These are phyloP conservation scores for Cephalotes varians DNA, from an alignment of 2,888 invertebrate genomes.

Conservation along the genomic window DNA sequence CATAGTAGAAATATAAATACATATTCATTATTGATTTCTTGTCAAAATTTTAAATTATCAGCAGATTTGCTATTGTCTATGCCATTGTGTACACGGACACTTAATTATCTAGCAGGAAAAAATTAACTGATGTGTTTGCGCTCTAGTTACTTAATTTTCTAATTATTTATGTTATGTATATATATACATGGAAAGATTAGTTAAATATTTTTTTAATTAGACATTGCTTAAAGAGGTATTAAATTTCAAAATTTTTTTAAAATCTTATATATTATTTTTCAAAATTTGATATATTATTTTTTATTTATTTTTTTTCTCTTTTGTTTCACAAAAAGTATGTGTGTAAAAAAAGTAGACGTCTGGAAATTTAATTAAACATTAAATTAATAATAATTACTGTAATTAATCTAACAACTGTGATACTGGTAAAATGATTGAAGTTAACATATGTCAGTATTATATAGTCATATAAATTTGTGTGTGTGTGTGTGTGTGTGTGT, in stretches of 20 bases:
- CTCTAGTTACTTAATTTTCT: too few species aligned
- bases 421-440: too few species aligned
- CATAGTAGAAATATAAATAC: not conserved
- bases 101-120: not conserved
- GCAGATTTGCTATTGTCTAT: not conserved
- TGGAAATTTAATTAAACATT: not conserved
- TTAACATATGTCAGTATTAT: too few species aligned
- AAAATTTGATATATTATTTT: not conserved
- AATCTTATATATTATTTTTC: not conserved
- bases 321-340: not conserved
- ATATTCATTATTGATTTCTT: not conserved
- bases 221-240: not conserved
- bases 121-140: too few species aligned
- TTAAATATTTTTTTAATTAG: not conserved
- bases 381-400: not conserved
- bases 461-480: too few species aligned
- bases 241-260: not conserved
- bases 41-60: not conserved
- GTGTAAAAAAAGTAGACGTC: not conserved
- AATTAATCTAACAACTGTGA: too few species aligned
- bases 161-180: too few species aligned
- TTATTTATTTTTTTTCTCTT: not conserved
- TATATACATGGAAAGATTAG: not conserved
- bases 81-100: not conserved
- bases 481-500: too few species aligned